phyloP scores from a whole-genome alignment of 2,113 vertebrate species.

The Cryptomyrus ogoouensis region DNA sequence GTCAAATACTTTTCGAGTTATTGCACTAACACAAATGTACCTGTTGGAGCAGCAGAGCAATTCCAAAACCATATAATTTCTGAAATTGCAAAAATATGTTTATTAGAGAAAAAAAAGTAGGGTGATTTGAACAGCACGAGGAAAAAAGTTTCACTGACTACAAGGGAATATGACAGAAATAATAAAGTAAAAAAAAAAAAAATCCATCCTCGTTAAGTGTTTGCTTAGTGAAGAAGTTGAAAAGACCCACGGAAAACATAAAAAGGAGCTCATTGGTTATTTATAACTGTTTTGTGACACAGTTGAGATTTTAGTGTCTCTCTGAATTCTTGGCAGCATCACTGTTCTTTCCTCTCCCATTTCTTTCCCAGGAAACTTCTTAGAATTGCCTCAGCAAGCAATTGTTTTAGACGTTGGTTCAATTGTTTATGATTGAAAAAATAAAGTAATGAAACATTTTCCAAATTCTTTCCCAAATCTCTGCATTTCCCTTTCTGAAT shows the following conservation, averaged over 20 bases:
- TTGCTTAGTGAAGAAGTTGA: neutral
- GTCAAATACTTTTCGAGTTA: neutral
- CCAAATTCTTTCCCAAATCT: neutral
- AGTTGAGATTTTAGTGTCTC: neutral
- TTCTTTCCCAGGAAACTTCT: neutral
- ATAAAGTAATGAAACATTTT: neutral
- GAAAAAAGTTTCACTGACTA: neutral
- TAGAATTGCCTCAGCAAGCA: neutral
- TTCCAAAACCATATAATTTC: neutral
- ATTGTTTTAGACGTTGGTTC: neutral
- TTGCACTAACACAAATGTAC: neutral
- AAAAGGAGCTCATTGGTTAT: neutral
- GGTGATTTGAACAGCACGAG: neutral
- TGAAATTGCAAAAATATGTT: neutral
- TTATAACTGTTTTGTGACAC: constrained; percentile 8
- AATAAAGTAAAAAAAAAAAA: neutral
- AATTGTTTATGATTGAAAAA: neutral
- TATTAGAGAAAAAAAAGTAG: neutral
- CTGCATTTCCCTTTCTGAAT: neutral
- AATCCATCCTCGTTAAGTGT: neutral
- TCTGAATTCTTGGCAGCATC: neutral
- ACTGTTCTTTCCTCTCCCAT: neutral
- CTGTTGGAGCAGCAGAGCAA: neutral
- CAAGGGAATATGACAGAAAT: neutral
- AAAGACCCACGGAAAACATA: neutral